These are phyloP conservation scores for Cervus canadensis DNA, from an alignment of 2,113 vertebrate genomes.

Conservation along the genomic window DNA sequence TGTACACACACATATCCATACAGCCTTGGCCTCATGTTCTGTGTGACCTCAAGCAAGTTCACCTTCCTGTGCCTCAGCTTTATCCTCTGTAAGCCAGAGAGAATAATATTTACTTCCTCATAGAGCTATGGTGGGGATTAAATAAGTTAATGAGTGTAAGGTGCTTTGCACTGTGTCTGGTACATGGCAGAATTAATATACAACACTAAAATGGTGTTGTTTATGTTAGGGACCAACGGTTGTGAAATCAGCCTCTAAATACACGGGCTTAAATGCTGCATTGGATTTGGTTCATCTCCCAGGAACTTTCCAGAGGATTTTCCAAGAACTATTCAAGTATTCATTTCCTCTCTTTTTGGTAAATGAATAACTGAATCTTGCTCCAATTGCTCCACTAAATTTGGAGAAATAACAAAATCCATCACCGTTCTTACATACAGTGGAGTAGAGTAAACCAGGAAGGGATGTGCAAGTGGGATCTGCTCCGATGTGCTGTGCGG, in stretches of 20 bases:
- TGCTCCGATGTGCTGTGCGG: background rate
- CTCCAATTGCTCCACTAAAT: background rate
- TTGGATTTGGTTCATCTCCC: background rate
- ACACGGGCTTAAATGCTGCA: background rate
- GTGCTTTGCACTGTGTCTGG: background rate
- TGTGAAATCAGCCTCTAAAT: constrained; percentile 16
- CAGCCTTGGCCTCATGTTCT: background rate
- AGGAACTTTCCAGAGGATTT: constrained; percentile 57
- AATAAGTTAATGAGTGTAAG: background rate
- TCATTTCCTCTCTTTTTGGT: constrained; percentile 40
- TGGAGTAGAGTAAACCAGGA: background rate
- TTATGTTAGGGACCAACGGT: background rate
- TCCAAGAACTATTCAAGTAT: constrained; percentile 21
- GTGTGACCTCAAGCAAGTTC: background rate
- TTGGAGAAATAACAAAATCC: constrained; percentile 20
- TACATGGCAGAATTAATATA: background rate
- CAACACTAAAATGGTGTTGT: background rate
- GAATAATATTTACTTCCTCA: background rate
- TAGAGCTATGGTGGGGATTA: background rate
- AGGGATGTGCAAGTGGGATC: background rate
- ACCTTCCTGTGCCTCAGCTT: background rate
- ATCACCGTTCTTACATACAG: background rate
- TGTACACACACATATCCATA: background rate
- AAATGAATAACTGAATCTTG: constrained; percentile 27
- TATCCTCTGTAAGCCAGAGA: background rate